Evolutionary conservation across 2,888 invertebrate genomes (phyloP).

Genomic region (Thymelicus sylvestris): DNA sequence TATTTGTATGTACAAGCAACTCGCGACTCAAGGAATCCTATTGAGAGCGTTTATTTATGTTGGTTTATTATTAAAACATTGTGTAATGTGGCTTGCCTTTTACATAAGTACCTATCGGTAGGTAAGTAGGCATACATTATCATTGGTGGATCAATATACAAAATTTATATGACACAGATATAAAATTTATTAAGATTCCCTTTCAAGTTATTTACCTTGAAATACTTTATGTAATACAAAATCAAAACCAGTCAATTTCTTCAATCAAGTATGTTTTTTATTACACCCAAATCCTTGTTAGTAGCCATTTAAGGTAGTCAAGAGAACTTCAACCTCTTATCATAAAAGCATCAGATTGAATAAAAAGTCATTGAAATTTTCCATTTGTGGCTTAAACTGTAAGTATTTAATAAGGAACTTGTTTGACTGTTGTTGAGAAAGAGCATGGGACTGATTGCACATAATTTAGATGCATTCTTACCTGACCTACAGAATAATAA

Average conservation of each 20-base stretch:
- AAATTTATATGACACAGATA: background rate
- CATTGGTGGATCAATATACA: too few relatives aligned
- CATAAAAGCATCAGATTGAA: background rate
- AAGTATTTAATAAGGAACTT: background rate
- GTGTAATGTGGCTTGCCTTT: too few relatives aligned
- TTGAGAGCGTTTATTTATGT: too few relatives aligned
- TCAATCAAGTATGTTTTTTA: background rate
- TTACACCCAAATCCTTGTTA: background rate
- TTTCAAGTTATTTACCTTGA: background rate
- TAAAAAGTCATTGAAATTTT: background rate
- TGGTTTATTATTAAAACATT: too few relatives aligned
- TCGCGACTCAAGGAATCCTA: background rate
- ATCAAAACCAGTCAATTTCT: too few relatives aligned
- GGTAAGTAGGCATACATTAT: too few relatives aligned
- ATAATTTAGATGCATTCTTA: too few relatives aligned
- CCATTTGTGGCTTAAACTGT: background rate
- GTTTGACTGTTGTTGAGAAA: background rate
- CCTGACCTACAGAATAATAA: too few relatives aligned
- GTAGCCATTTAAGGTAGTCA: slow-evolving; percentile 5
- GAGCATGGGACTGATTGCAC: background rate
- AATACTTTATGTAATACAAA: too few relatives aligned
- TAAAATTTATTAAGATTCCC: background rate
- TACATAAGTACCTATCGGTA: too few relatives aligned
- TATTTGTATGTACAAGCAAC: background rate
- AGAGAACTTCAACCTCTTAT: background rate